Evolutionary conservation across 2,888 invertebrate species (phyloP), one percentile per base, ranked within the genome.

Genomic region (Nipponacmea schrenckii): DNA sequence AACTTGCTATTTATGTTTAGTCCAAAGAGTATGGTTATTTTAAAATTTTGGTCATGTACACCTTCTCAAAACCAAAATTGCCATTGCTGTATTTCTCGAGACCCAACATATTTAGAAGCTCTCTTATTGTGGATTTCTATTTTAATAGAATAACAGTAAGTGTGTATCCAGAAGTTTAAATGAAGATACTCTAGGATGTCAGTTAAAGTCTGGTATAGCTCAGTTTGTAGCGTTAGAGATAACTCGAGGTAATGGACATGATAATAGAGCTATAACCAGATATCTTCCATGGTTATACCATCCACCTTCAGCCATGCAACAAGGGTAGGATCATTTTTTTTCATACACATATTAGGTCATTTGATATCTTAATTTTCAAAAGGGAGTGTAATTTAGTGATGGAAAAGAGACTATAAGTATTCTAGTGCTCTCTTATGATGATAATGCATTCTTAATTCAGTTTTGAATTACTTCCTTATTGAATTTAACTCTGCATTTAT

Each of bases 111-210:
- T n/a, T n/a, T n/a, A n/a, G n/a, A n/a, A n/a, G n/a, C n/a, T n/a
- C n/a, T n/a, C n/a, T n/a, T 12, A 64, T 64, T 20, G 7, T 24
- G 17, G 24, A 26, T 44, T 17, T 26, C 12, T 50, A 8, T 48
- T 44, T 3, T 56, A 72, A 8, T 76, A 93, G 93, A 93, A 92
- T 83, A 93, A 93, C 84, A 92, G 92, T 84, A 94, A 93, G 89
- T 93, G 93, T 64, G 93, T 93, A 62, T 83, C 83, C 2, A 78
- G 80, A 50, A 85, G 85, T 70, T 76, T 88, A 74, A 88, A 97
- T 88, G 97, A 98, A 89, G 98, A 98, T 89, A 97, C 98, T 0
- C 90, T 99, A 39, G 98, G 98, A 0, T 97, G 97, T 0, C 95
- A 96, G 67, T 92, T 99, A 69, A 99, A 99, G 90, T 96, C 97